Evolutionary conservation across 1,140 invertebrate genomes (phyloP).

Genomic region (Pseudomyrmex gracilis): DNA sequence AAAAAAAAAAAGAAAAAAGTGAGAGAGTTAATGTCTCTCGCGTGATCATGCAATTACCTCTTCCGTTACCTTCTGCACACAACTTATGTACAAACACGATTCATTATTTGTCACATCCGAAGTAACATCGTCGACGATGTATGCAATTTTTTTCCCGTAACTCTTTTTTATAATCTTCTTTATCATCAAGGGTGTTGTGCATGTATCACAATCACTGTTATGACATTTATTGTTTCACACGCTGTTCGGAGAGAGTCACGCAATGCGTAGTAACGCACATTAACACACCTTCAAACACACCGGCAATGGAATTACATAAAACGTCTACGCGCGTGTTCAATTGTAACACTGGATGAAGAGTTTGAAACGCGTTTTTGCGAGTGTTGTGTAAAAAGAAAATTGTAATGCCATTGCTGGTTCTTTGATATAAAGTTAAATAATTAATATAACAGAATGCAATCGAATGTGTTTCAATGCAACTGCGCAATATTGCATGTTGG

Average conservation of each 20-base stretch:
- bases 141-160: neutral
- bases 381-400: neutral
- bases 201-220: conserved; percentile 3
- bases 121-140: conserved; percentile 31
- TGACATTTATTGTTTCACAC: conserved; percentile 31
- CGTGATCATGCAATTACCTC: conserved; percentile 35
- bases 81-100: conserved; percentile 72
- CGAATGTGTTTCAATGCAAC: neutral
- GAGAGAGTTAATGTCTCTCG: neutral
- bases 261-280: neutral
- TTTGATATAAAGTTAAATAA: neutral
- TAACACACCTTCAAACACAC: neutral
- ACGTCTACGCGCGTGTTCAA: neutral
- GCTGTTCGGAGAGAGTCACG: conserved; percentile 33
- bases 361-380: neutral
- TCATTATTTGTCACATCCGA: conserved; percentile 66
- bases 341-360: neutral
- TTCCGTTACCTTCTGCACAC: conserved; percentile 51
- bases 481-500: neutral
- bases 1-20: neutral
- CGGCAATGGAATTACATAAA: neutral
- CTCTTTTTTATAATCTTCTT: neutral
- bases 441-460: neutral
- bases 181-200: conserved; percentile 7
- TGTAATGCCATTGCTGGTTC: neutral